These are phyloP conservation scores for Tringa solitaria DNA, from an alignment of 2,113 vertebrate species.

Conservation along the genomic window DNA sequence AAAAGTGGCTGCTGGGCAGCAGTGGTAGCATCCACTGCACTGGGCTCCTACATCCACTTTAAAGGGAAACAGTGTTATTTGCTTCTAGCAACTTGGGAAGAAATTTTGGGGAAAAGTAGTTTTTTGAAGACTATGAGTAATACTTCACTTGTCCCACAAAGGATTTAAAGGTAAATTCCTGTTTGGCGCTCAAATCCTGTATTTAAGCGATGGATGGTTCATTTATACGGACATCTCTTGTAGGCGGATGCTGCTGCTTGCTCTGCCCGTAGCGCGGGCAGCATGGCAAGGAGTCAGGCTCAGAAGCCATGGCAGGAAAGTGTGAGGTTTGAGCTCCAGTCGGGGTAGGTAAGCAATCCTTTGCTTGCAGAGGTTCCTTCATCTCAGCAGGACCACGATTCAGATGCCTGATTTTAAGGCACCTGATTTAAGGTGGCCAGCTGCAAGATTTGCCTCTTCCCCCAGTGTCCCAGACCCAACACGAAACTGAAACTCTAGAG, in stretches of 20 bases:
- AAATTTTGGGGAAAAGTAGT: neutral
- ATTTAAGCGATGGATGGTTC: neutral
- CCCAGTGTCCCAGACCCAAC: neutral
- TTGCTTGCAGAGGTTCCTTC: neutral
- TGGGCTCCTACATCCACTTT: neutral
- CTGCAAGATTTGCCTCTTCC: neutral
- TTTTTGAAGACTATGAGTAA: neutral
- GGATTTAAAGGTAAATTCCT: neutral
- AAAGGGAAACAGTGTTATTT: neutral
- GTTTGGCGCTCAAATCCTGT: neutral
- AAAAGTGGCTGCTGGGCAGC: neutral
- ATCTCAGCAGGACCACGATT: neutral
- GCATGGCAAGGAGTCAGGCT: neutral
- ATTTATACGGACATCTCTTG: neutral
- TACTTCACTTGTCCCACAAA: neutral
- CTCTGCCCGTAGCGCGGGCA: neutral
- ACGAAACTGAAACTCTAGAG: neutral
- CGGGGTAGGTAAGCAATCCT: neutral
- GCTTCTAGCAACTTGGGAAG: neutral
- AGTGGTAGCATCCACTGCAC: neutral
- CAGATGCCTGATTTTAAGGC: neutral
- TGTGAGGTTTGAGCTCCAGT: fast-evolving
- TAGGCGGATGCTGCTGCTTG: neutral
- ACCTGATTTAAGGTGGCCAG: too few species aligned
- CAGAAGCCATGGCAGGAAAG: neutral